Evolutionary conservation across 2,113 vertebrate species (phyloP).

Genomic region (Ageneiosus marmoratus): DNA sequence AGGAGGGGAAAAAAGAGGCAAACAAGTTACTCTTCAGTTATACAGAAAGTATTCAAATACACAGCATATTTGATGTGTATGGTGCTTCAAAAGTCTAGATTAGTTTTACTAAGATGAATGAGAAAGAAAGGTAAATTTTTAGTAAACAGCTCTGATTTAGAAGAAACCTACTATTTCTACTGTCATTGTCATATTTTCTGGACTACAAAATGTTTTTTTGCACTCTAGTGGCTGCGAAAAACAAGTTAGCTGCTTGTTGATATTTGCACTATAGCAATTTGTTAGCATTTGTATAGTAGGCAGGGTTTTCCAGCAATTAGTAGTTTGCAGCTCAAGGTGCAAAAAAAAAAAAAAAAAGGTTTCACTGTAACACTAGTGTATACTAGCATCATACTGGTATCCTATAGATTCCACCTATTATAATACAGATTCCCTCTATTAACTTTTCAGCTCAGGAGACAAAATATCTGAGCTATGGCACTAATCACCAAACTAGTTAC

Average conservation of each 20-base stretch:
- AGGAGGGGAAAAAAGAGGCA: constrained; percentile 71
- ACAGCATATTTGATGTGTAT: constrained; percentile 13
- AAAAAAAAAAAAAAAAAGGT: too few species aligned
- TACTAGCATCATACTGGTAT: not conserved
- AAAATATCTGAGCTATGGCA: not conserved
- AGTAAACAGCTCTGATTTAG: not conserved
- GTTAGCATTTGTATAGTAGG: not conserved
- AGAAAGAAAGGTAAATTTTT: not conserved
- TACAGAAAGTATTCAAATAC: constrained; percentile 32
- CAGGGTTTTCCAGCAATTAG: not conserved
- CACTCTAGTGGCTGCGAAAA: not conserved
- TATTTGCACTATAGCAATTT: not conserved
- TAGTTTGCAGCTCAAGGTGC: not conserved
- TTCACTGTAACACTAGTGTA: not conserved
- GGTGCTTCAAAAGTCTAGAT: constrained; percentile 13
- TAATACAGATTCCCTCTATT: not conserved
- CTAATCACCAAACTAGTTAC: not conserved
- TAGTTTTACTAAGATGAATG: not conserved
- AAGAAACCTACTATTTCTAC: not conserved
- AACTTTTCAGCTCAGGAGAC: not conserved
- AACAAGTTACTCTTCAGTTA: constrained; percentile 65
- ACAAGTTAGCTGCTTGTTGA: not conserved
- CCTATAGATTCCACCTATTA: not conserved
- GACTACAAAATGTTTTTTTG: not conserved
- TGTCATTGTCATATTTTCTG: not conserved